Base-by-base conservation (phyloP, 35 echinoderm and acorn worm species). In the Ophioderma brevispina region DNA sequence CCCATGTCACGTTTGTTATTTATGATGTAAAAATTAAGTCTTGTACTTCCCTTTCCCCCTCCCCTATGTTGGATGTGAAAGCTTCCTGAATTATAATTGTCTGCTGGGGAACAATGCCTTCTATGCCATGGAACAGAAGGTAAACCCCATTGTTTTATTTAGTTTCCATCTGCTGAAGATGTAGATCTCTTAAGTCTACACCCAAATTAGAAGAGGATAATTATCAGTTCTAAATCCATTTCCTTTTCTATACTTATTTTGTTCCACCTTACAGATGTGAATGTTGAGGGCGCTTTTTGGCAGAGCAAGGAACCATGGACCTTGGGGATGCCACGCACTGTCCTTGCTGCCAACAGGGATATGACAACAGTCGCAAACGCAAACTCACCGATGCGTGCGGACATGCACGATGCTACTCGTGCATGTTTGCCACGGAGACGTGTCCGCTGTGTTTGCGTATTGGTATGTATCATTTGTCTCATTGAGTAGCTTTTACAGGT, bases 361-460 rank as follows among this genome's bases (percentile, higher is more conserved):
- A 95, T 52, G 97, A 99, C 79, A 91, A 90, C 86, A 90, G 90
- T 19, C 91, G 91, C 36, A 99, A 99, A 82, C 76, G 97, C 37
- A 99, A 93, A 78, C 86, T 99, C 59, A 99, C 97, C 0, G 97
- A 99, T 91, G 94, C 97, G 0, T 99, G 97, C 85, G 97, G 97
- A 82, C 97, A 99, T 88, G 84, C 97, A 19, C 82, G 97, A 39
- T 99, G 97, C 64, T 99, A 95, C 78, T 84, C 90, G 17, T 99
- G 97, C 50, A 99, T 99, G 97, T 99, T 99, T 81, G 83, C 90
- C 34, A 99, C 94, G 0, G 97, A 99, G 40, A 78, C 90, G 28
- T 99, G 97, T 32, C 94, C 94, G 0, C 39, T 99, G 13, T 99
- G 97, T 93, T 40, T 82, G 21, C 59, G 63, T 76, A 79, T 85